Evolutionary conservation across 2,888 invertebrate genomes (phyloP).

Genomic region (Bombyx huttoni): DNA sequence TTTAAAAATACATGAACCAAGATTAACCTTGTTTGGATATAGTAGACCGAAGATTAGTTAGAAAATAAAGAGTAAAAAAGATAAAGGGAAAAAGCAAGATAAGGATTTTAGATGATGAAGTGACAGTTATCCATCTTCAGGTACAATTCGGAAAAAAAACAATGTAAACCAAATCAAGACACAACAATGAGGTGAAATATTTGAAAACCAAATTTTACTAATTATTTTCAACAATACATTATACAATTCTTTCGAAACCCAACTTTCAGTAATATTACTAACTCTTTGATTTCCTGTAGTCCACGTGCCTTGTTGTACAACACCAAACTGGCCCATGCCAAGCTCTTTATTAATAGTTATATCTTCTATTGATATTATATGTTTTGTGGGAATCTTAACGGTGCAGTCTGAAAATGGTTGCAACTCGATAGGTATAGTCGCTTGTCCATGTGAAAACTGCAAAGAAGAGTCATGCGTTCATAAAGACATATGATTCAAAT

Average conservation of each 20-base stretch:
- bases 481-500: constrained; percentile 1
- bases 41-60: too few relatives aligned
- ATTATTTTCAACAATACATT: too few relatives aligned
- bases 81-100: constrained; percentile 2
- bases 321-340: constrained; percentile 97
- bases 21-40: too few relatives aligned
- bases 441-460: constrained; percentile 29
- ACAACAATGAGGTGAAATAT: background rate
- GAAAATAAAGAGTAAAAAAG: too few relatives aligned
- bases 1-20: too few relatives aligned
- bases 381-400: constrained; percentile 83
- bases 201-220: background rate
- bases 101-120: background rate
- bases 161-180: background rate
- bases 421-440: constrained; percentile 29
- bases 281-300: constrained; percentile 94
- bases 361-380: constrained; percentile 90
- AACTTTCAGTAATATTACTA: constrained; percentile 19
- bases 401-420: constrained; percentile 43
- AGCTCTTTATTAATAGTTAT: constrained; percentile 95
- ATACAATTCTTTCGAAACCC: too few relatives aligned
- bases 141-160: constrained; percentile 5
- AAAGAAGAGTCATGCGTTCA: constrained; percentile 7
- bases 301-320: constrained; percentile 98
- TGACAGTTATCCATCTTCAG: background rate